Percentiles rank a stretch among this genome's conserved stretches.
Conservation (phyloP, 2,113 vertebrate genomes). For the Pollimyrus isidori region DNA sequence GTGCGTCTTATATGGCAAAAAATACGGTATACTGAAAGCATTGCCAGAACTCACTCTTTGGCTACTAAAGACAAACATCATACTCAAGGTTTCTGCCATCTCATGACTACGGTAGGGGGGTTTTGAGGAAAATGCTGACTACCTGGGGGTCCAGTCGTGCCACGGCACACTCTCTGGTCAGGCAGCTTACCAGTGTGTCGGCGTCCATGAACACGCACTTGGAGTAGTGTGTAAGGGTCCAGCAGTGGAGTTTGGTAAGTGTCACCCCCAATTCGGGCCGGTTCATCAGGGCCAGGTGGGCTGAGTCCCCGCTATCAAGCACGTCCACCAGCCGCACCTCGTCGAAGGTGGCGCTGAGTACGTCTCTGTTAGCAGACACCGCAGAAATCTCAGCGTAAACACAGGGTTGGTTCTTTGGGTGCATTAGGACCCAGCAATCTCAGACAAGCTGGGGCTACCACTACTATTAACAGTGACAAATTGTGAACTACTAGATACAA, state of each 20-base stretch:
- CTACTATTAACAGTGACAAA: neutral
- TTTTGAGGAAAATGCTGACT: neutral
- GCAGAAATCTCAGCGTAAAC: neutral
- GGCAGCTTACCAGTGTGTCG: conserved; percentile 81
- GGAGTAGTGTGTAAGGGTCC: conserved; percentile 84
- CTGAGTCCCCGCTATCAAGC: conserved; percentile 85
- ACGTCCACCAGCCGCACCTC: conserved; percentile 82
- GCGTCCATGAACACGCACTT: conserved; percentile 98
- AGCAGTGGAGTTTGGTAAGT: conserved; percentile 92
- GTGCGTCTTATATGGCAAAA: too few relatives aligned
- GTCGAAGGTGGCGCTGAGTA: conserved; percentile 76
- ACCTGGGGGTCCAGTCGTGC: too few relatives aligned
- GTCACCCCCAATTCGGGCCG: conserved; percentile 88
- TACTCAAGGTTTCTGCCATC: neutral
- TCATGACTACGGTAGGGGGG: neutral
- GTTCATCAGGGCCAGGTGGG: conserved; percentile 85
- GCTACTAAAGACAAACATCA: neutral
- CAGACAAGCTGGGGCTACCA: neutral
- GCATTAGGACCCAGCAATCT: neutral
- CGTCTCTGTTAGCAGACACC: conserved; percentile 51
- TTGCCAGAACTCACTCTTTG: neutral
- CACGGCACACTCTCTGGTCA: neutral
- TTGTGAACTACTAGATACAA: neutral
- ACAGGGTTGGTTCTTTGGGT: neutral
- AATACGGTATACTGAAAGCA: neutral